phyloP scores from a whole-genome alignment of 2,888 invertebrate species.

The Drosophila prolongata region DNA sequence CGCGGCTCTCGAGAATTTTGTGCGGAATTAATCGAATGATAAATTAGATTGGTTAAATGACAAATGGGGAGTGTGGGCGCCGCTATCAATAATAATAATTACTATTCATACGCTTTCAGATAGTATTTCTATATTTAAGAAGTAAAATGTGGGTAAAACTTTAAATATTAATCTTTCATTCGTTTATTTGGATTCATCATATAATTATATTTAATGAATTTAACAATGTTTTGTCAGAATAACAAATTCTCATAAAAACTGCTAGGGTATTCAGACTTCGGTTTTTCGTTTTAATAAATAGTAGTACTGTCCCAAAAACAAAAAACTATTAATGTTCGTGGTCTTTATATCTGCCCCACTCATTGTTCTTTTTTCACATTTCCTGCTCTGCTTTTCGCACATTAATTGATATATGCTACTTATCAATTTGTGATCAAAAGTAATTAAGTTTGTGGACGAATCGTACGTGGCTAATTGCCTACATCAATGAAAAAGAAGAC shows the following conservation, averaged over 20 bases:
- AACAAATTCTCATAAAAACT: too few species aligned
- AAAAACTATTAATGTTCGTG: constrained; percentile 16
- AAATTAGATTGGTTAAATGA: constrained; percentile 50
- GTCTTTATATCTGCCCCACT: constrained; percentile 38
- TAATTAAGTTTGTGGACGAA: constrained; percentile 61
- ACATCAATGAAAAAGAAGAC: constrained; percentile 30
- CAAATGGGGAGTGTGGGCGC: constrained; percentile 37
- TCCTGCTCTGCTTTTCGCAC: constrained; percentile 58
- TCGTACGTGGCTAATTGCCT: constrained; percentile 42
- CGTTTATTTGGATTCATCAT: too few species aligned
- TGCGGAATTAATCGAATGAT: constrained; percentile 58
- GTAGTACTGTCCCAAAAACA: not conserved
- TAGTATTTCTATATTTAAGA: not conserved
- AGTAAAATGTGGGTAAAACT: too few species aligned
- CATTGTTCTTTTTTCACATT: constrained; percentile 35
- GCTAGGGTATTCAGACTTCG: not conserved
- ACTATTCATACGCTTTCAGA: constrained; percentile 33
- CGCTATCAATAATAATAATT: constrained; percentile 63
- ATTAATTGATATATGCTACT: constrained; percentile 75
- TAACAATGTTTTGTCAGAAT: too few species aligned
- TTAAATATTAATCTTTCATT: too few species aligned
- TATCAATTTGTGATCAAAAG: constrained; percentile 72
- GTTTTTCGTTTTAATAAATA: not conserved
- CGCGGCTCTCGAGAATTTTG: constrained; percentile 49
- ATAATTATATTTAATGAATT: too few species aligned